Percentiles rank a stretch among this genome's conserved stretches.
Evolutionary conservation across 2,888 invertebrate genomes (phyloP).

Genomic region (Callyntrura guangdongensis): DNA sequence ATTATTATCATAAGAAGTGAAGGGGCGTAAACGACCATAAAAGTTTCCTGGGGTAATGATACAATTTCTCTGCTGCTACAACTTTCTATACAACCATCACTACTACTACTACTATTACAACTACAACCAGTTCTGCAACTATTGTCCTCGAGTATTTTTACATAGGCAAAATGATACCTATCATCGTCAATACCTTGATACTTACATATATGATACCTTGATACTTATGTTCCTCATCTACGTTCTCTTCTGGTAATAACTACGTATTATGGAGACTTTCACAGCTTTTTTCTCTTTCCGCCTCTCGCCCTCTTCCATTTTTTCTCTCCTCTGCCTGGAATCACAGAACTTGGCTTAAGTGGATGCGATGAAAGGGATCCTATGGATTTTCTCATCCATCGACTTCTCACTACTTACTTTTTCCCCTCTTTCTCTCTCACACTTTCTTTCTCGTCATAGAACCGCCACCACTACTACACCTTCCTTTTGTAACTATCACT

Average conservation of each 20-base stretch:
- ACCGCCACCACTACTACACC: conserved; percentile 11
- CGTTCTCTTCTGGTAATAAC: conserved; percentile 26
- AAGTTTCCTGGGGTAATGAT: conserved; percentile 75
- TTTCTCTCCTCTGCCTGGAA: conserved; percentile 34
- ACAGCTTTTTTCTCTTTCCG: conserved; percentile 39
- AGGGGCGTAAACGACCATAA: conserved; percentile 76
- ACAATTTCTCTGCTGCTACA: conserved; percentile 57
- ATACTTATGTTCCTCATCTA: conserved; percentile 43
- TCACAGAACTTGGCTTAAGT: conserved; percentile 77
- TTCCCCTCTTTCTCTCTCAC: conserved; percentile 20
- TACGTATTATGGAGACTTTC: conserved; percentile 59
- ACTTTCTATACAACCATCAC: no score
- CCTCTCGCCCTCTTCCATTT: conserved; percentile 2
- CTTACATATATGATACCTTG: conserved; percentile 42
- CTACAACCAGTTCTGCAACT: neutral
- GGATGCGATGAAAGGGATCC: conserved; percentile 79
- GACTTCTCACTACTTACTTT: conserved; percentile 62
- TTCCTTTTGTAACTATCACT: conserved; percentile 45
- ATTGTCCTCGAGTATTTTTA: conserved; percentile 51
- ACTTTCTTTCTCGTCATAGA: conserved; percentile 28
- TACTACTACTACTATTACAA: neutral
- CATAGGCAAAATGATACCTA: conserved; percentile 37
- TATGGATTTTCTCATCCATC: conserved; percentile 77
- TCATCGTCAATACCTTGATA: conserved; percentile 8
- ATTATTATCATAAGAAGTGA: conserved; percentile 75